Base-by-base conservation (phyloP, 1,140 invertebrate genomes). In the Macrobrachium rosenbergii region DNA sequence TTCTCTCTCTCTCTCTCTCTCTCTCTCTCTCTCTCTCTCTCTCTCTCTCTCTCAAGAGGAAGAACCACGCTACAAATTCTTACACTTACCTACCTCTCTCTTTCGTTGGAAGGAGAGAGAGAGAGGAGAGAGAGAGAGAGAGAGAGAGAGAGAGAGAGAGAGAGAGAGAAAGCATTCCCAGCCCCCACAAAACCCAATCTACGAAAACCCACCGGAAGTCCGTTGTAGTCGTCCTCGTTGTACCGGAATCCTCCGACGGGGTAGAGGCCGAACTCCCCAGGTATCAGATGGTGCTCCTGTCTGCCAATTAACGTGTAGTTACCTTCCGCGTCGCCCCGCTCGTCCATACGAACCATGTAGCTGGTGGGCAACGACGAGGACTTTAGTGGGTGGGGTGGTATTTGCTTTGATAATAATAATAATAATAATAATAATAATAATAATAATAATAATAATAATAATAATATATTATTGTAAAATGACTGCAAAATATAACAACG, bases 281-380 rank as follows among this genome's bases (percentile, higher is more conserved):
- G 88, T 3, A 90, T 82, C 79, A 92, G 90, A 67, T 78, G 90
- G 21, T 92, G 91, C 67, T 91, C 91, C 91, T 93, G 94, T 89
- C 94, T 91, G 2, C 95, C 95, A 88, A 99, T 94, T 80, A 99
- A 92, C 0, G 97, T 98, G 92, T 99, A 99, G 94, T 99, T 99
- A 19, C 98, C 98, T 91, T 97, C 96, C 0, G 98, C 97, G 91
- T 99, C 98, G 0, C 97, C 98, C 90, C 97, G 97, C 89, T 96
- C 95, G 91, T 99, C 97, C 94, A 99, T 98, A 90, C 97, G 95
- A 5, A 97, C 96, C 92, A 95, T 95, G 92, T 97, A 98, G 60
- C 96, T 97, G 91, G 45, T 89, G 89, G 37, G 52, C 23, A 12
- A 8, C 17, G 19, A 64, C 3, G 16, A 19, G 45, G 21, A 19